A percentile compares a stretch with the other conserved stretches of the same genome.
Evolutionary conservation across 1,140 invertebrate species (phyloP).

Genomic region (Zaprionus nigranus): DNA sequence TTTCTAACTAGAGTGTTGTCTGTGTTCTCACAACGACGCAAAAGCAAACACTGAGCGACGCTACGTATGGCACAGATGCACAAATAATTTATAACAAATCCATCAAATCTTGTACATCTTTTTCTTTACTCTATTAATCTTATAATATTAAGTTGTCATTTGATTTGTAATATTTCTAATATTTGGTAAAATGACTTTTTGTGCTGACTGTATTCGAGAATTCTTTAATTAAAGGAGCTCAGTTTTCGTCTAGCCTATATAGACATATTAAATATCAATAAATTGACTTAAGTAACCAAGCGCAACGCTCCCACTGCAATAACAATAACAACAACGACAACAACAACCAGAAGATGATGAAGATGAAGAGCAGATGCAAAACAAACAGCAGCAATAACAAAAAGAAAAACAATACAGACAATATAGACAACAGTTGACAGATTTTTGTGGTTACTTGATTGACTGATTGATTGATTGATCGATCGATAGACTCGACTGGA

Average conservation of each 20-base stretch:
- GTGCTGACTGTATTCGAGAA: too few species aligned
- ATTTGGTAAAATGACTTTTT: too few species aligned
- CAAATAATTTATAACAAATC: too few species aligned
- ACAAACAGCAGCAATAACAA: constrained; percentile 10
- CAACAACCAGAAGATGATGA: constrained; percentile 10
- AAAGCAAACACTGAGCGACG: constrained; percentile 7
- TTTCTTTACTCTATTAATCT: too few species aligned
- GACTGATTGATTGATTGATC: constrained; percentile 8
- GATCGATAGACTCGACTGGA: not conserved
- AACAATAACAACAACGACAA: constrained; percentile 10
- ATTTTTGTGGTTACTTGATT: constrained; percentile 41
- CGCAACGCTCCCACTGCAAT: constrained; percentile 53
- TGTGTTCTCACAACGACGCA: constrained; percentile 11
- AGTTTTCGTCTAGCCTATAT: constrained; percentile 46
- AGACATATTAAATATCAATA: constrained; percentile 74
- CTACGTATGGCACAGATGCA: not conserved
- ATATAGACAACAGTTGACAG: constrained; percentile 41
- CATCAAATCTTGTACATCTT: too few species aligned
- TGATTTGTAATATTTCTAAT: too few species aligned
- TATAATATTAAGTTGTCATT: too few species aligned
- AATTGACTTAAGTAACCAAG: constrained; percentile 65
- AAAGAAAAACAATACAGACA: constrained; percentile 18
- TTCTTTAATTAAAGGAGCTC: constrained; percentile 59
- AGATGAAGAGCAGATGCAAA: not conserved
- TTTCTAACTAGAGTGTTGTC: not conserved